Percentiles rank a stretch among this genome's conserved stretches.
These are phyloP conservation scores for Cheirogaleus major DNA, from an alignment of 2,797 vertebrate genomes.

Conservation along the genomic window DNA sequence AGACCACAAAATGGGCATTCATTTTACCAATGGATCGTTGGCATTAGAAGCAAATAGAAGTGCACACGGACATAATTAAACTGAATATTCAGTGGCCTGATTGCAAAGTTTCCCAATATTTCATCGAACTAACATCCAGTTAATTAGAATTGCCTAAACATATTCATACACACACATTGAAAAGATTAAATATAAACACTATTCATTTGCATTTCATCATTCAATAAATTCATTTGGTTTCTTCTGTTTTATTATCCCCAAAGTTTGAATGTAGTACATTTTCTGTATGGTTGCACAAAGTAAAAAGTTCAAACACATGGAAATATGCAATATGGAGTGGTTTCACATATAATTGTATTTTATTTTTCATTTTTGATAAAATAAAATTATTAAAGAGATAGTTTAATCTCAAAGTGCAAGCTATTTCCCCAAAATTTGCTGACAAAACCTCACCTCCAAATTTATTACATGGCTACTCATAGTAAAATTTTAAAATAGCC, in stretches of 20 bases:
- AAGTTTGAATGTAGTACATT: constrained; percentile 57
- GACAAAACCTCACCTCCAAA: not conserved
- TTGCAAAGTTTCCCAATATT: constrained; percentile 79
- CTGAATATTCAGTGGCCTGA: constrained; percentile 80
- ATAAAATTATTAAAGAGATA: not conserved
- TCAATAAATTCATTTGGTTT: constrained; percentile 46
- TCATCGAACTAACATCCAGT: constrained; percentile 79
- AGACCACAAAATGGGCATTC: constrained; percentile 89
- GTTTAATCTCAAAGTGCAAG: not conserved
- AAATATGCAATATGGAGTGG: constrained; percentile 34
- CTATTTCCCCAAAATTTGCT: not conserved
- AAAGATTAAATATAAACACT: constrained; percentile 51
- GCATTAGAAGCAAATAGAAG: constrained; percentile 85
- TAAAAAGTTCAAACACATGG: constrained; percentile 52
- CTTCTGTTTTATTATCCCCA: constrained; percentile 57
- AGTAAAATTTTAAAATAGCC: not conserved
- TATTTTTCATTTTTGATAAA: constrained; percentile 24
- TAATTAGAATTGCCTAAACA: constrained; percentile 78
- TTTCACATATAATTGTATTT: constrained; percentile 17
- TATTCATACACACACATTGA: constrained; percentile 54
- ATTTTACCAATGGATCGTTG: constrained; percentile 85
- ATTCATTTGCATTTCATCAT: constrained; percentile 58
- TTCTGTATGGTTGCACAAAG: constrained; percentile 52
- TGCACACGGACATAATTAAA: constrained; percentile 84
- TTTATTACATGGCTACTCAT: not conserved